Base-by-base conservation (phyloP, 1,140 invertebrate genomes). In the Phenacoccus solenopsis region DNA sequence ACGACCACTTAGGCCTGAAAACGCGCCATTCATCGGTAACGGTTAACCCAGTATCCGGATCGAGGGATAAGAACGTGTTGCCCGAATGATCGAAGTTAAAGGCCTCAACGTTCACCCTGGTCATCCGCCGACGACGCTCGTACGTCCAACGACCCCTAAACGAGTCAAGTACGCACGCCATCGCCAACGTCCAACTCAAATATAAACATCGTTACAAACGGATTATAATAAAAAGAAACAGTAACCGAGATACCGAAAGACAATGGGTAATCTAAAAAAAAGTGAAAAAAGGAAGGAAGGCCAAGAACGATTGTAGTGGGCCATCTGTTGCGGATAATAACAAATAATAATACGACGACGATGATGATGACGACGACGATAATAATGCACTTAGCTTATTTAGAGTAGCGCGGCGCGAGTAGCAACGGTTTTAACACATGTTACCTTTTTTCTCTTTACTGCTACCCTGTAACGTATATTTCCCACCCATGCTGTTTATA, bases 341-440 rank as follows among this genome's bases (percentile, higher is more conserved):
- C 59, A 27, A 64, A 64, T 64, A 64, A 64, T 64, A 64, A 64
- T 64, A 64, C 25, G 25, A 64, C 25, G 25, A 24, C 20, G 59
- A 64, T 22, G 25, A 64, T 22, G 59, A 64, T 64, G 38, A 49
- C 38, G 38, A 49, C 13, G 30, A 59, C 21, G 21, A 59, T 59
- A 22, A 59, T 64, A 64, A 64, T 10, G 59, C 59, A 64, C 59
- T 64, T 64, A 64, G 25, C 10, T 25, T 49, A 49, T 49, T 49
- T 49, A 49, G 38, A n/a, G 20, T 16, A 49, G 38, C 59, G 59
- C 21, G 25, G 59, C 25, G 59, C 59, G 7, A 64, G 59, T 64
- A 64, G 59, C 59, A 64, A 64, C 59, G 59, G 59, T 64, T 64
- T 64, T 64, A 64, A 64, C 59, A 64, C 59, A 64, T 64, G 59